Evolutionary conservation across 1,140 invertebrate genomes (phyloP).

Genomic region (Drosophila novamexicana): DNA sequence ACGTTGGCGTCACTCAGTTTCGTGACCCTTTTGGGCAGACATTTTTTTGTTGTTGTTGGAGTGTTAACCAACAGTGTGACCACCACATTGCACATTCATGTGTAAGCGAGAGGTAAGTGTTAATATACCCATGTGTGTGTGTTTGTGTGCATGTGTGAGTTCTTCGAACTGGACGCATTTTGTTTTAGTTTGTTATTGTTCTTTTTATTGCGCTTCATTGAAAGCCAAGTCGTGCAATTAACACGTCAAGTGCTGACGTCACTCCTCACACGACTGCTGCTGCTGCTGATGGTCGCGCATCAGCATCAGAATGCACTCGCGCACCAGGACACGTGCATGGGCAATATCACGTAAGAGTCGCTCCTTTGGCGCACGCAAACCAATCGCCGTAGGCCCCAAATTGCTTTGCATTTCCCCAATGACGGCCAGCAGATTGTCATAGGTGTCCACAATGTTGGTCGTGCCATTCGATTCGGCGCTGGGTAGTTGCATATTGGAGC

Average conservation of each 20-base stretch:
- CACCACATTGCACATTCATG: neutral
- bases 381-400: constrained; percentile 44
- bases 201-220: constrained; percentile 38
- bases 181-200: constrained; percentile 14
- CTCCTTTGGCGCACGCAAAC: constrained; percentile 58
- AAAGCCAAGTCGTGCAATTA: constrained; percentile 28
- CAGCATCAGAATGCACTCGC: constrained; percentile 49
- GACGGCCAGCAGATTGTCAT: constrained; percentile 42
- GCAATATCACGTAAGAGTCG: constrained; percentile 59
- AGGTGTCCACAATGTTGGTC: constrained; percentile 36
- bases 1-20: neutral
- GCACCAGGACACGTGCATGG: constrained; percentile 57
- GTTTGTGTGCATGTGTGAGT: constrained; percentile 11
- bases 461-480: neutral
- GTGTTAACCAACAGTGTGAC: constrained; percentile 39
- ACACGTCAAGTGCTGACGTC: constrained; percentile 42
- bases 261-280: constrained; percentile 19
- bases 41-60: constrained; percentile 12
- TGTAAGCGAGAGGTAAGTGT: constrained; percentile 7
- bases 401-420: constrained; percentile 44
- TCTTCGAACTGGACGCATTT: constrained; percentile 28
- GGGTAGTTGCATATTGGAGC: neutral
- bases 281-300: constrained; percentile 32
- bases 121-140: neutral
- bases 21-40: neutral